phyloP scores from a whole-genome alignment of 2,113 vertebrate genomes.

The Myxocyprinus asiaticus region DNA sequence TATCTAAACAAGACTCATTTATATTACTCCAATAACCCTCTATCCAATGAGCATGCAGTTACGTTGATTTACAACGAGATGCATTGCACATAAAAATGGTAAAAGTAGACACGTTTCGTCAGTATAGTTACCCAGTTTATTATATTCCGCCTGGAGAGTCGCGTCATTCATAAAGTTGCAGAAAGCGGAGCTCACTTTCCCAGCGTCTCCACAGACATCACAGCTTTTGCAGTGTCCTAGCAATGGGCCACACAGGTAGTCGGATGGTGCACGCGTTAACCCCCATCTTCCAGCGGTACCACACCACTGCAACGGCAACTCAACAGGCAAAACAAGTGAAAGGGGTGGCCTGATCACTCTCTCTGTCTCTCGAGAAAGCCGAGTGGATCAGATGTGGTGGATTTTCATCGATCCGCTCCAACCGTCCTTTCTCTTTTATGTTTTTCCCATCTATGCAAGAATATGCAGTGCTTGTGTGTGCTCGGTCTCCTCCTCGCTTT shows the following conservation, averaged over 20 bases:
- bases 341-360: constrained; percentile 39
- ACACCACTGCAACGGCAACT: constrained; percentile 27
- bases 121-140: constrained; percentile 26
- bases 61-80: no score
- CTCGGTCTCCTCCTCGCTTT: constrained; percentile 81
- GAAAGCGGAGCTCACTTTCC: constrained; percentile 17
- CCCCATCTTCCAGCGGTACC: constrained; percentile 74
- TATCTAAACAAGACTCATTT: no score
- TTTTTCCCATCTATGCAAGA: constrained; percentile 50
- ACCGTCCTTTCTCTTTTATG: constrained; percentile 17
- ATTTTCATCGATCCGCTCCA: constrained; percentile 40
- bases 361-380: constrained; percentile 63
- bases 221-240: constrained; percentile 66
- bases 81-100: no score
- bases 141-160: constrained; percentile 1
- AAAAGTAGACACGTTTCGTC: no score
- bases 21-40: no score
- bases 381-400: constrained; percentile 57
- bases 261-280: constrained; percentile 67
- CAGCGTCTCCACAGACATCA: constrained; percentile 62
- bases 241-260: constrained; percentile 94
- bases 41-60: no score
- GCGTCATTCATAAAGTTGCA: constrained; percentile 51
- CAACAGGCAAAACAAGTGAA: constrained; percentile 53
- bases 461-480: constrained; percentile 70